Conservation (phyloP, 1,140 invertebrate species). For the Nasonia longicornis region DNA sequence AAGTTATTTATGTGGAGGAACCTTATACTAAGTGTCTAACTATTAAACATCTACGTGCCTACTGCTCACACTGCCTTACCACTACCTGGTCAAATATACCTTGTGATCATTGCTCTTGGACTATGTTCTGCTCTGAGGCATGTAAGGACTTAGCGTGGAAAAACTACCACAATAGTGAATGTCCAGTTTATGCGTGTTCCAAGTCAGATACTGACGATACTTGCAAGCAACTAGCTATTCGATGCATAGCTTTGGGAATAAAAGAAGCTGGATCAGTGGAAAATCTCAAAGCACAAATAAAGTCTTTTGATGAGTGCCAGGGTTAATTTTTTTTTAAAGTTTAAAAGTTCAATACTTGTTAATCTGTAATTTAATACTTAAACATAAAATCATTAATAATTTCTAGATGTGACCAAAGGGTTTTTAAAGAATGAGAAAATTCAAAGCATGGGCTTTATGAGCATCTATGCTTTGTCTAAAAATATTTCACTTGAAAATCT, state of each 20-base stretch:
- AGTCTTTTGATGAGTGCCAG: not conserved
- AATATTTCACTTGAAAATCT: not conserved
- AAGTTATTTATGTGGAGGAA: slow-evolving; percentile 32
- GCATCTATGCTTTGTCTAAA: not conserved
- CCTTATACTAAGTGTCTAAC: slow-evolving; percentile 9
- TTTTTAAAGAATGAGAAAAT: slow-evolving; percentile 12
- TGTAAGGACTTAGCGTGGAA: slow-evolving; percentile 35
- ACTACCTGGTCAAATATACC: slow-evolving; percentile 10
- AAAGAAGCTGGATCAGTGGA: slow-evolving; percentile 31
- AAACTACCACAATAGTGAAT: slow-evolving; percentile 42
- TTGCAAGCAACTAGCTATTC: slow-evolving; percentile 12
- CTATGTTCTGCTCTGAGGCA: slow-evolving; percentile 33
- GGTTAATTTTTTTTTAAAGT: not conserved
- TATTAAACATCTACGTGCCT: not conserved
- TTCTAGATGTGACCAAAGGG: not conserved
- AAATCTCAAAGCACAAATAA: not conserved
- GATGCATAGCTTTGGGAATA: slow-evolving; percentile 21
- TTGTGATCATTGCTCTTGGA: slow-evolving; percentile 28
- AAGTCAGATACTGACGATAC: not conserved
- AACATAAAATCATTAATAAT: not conserved
- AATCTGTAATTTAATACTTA: not conserved
- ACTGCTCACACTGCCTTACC: slow-evolving; percentile 18
- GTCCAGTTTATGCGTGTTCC: not conserved
- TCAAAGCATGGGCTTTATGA: slow-evolving; percentile 20
- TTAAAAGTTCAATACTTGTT: not conserved